Percentiles rank a stretch among this genome's conserved stretches.
Conservation (phyloP, 1,140 invertebrate species). For the Sarcophaga bullata region DNA sequence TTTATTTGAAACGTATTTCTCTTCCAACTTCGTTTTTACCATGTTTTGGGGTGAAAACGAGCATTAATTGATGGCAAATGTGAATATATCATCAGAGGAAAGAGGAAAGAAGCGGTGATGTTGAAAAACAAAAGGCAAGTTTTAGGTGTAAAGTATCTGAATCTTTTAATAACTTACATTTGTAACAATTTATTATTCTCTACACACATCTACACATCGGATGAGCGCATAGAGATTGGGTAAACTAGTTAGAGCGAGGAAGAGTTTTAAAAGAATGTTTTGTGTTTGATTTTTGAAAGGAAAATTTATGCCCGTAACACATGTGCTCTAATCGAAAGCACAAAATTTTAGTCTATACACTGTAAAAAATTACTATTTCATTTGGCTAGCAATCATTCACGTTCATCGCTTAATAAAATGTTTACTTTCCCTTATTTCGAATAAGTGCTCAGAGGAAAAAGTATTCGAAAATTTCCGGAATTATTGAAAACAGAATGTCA, state of each 20-base stretch:
- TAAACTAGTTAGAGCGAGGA: too few relatives aligned
- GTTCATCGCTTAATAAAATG: too few relatives aligned
- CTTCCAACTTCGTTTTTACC: too few relatives aligned
- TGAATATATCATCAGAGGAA: neutral
- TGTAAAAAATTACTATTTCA: too few relatives aligned
- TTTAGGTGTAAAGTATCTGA: neutral
- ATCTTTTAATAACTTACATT: conserved; percentile 16
- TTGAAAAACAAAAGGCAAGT: neutral
- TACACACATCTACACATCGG: neutral
- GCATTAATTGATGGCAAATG: neutral
- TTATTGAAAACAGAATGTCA: too few relatives aligned
- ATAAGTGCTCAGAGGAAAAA: too few relatives aligned
- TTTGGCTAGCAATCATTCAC: too few relatives aligned
- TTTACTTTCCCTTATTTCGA: too few relatives aligned
- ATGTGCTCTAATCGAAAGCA: neutral
- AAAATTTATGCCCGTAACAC: conserved; percentile 12
- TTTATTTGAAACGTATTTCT: too few relatives aligned
- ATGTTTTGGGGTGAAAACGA: too few relatives aligned
- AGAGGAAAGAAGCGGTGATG: neutral
- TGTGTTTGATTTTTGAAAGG: conserved; percentile 13
- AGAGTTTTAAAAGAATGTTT: conserved; percentile 23
- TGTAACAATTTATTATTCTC: neutral
- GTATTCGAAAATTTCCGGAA: too few relatives aligned
- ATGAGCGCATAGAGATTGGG: too few relatives aligned
- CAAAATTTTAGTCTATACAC: neutral